Conservation (phyloP, 92 coral and sea anemone genomes). For the Epizoanthus stellaris region DNA sequence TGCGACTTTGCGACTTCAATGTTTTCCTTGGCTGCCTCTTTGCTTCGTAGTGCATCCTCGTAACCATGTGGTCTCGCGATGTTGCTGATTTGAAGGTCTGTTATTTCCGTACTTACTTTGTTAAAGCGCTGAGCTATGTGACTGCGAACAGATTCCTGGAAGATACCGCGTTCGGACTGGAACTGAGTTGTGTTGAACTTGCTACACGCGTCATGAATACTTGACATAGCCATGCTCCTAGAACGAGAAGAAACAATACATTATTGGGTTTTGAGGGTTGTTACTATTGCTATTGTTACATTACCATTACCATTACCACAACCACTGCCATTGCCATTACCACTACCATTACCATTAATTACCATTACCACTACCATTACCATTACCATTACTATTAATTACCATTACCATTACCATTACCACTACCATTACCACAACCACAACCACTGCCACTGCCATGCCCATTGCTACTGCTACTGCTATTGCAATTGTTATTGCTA, state of each 20-base stretch:
- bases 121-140: conserved; percentile 46
- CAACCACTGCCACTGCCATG: no score
- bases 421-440: no score
- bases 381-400: no score
- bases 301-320: no score
- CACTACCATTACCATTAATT: no score
- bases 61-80: conserved; percentile 39
- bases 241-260: background rate
- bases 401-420: no score
- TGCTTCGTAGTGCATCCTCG: conserved; percentile 45
- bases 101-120: conserved; percentile 54
- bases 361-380: no score
- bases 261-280: no score
- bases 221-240: conserved; percentile 67
- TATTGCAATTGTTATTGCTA: no score
- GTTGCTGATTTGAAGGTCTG: conserved; percentile 60
- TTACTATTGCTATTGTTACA: no score
- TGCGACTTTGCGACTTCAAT: conserved; percentile 53
- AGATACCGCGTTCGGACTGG: conserved; percentile 74
- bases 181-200: conserved; percentile 88
- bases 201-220: conserved; percentile 85
- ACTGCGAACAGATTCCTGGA: conserved; percentile 68
- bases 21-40: conserved; percentile 58
- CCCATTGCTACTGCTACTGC: no score
- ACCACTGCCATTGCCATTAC: no score